Percentiles rank a stretch among this genome's conserved stretches.
These are phyloP conservation scores for Crypturellus tataupa DNA, from an alignment of 2,797 vertebrate species.

Conservation along the genomic window DNA sequence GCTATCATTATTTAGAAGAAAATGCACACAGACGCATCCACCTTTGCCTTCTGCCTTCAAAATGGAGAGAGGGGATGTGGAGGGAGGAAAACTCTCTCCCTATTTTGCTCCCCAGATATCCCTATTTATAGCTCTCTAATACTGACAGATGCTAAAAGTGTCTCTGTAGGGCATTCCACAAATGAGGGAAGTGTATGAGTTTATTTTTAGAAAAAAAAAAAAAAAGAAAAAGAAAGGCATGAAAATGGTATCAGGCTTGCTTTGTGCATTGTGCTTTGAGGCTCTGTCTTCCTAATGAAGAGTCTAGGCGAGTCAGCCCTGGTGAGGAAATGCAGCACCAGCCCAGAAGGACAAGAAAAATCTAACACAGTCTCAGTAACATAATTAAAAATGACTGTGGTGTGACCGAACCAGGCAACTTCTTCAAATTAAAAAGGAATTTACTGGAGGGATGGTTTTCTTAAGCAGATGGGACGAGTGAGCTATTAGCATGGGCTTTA, in stretches of 20 bases:
- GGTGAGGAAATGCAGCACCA: background rate
- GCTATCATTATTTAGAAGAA: background rate
- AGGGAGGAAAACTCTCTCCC: background rate
- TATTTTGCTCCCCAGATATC: background rate
- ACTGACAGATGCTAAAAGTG: background rate
- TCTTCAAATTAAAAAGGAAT: conserved; percentile 44
- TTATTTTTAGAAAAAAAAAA: conserved; percentile 1
- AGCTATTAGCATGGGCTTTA: conserved; percentile 8
- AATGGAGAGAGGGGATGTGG: background rate
- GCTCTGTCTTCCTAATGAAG: conserved; percentile 1
- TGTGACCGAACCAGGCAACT: conserved; percentile 24
- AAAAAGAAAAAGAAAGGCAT: background rate
- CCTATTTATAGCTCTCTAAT: conserved; percentile 11
- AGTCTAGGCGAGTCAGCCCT: background rate
- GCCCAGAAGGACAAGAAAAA: background rate
- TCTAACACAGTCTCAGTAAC: background rate
- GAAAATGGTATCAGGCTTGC: background rate
- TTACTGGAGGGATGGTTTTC: conserved; percentile 30
- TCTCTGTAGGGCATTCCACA: background rate
- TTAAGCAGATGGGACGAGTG: background rate
- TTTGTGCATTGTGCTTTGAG: background rate
- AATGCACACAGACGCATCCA: background rate
- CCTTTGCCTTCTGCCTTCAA: background rate
- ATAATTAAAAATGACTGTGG: conserved; percentile 44
- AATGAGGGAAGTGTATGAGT: background rate